Base-by-base conservation (phyloP, 2,113 vertebrate genomes). In the Lycaon pictus region DNA sequence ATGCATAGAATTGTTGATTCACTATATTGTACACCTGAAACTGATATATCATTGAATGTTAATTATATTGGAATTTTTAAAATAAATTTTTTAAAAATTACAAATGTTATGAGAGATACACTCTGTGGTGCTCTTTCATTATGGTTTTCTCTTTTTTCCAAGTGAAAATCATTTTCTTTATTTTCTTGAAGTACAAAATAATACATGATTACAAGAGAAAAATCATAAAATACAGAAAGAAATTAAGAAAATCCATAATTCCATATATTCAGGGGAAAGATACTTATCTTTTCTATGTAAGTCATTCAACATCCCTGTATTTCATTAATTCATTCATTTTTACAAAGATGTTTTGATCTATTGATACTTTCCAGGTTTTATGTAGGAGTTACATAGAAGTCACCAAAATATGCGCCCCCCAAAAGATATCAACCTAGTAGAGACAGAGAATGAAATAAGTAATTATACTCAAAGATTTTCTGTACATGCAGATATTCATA, bases 111-210 rank as follows among this genome's bases (percentile, higher is more conserved):
- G 25, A 43, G 22, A 88, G 22, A 7, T 9, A 7, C 17, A 27
- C 4, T 20, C 2, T 19, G 43, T 0, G 4, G 11, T 22, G 1
- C 27, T 56, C 35, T 53, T 90, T 90, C 62, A 55, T 60, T 56
- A 58, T 7, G 10, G 11, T 48, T 95, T 69, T 48, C 72, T 58
- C 63, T 51, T 90, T 93, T 87, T 88, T 27, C 74, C 72, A 71
- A 93, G 79, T 35, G n/a, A 95, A 85, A 86, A 93, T 87, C 60
- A 77, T 82, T 72, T 29, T 27, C 25, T 94, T 90, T 17, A 13
- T 81, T 89, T 76, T 87, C 82, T 69, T 6, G 3, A 76, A 87
- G 48, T 93, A 82, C 9, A 81, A 90, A 19, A 8, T 43, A 87
- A 60, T 51, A 72, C 20, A 11, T 58, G 43, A 77, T 92, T 29